Conservation (phyloP, 2,797 vertebrate genomes). For the Eulemur mongoz region DNA sequence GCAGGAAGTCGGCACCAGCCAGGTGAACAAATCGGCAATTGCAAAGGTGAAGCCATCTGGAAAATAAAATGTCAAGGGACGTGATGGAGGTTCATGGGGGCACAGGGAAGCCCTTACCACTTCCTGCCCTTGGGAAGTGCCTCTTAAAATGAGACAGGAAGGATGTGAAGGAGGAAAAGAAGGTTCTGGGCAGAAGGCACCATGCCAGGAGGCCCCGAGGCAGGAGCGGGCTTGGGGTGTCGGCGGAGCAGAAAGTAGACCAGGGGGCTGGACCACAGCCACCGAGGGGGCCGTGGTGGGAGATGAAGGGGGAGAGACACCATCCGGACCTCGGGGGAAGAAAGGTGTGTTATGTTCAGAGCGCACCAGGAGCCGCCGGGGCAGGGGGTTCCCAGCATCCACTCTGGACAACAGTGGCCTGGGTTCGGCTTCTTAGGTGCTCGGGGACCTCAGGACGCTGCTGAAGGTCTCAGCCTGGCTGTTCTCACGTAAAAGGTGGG, state of each 20-base stretch:
- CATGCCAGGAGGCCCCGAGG: fast-evolving
- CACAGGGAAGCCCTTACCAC: neutral
- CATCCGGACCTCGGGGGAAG: neutral
- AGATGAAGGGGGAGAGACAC: neutral
- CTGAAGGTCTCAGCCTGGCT: neutral
- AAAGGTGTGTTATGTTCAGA: neutral
- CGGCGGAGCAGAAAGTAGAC: neutral
- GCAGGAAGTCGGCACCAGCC: neutral
- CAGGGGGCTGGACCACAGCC: neutral
- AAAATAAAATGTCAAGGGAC: neutral
- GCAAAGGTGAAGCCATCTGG: neutral
- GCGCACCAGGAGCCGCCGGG: fast-evolving
- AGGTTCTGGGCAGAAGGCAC: neutral
- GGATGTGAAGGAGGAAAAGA: neutral
- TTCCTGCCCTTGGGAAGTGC: neutral
- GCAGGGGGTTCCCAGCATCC: neutral
- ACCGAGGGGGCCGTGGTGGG: neutral
- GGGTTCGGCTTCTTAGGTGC: neutral
- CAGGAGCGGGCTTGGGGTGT: neutral
- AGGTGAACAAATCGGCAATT: neutral
- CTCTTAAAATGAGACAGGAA: neutral
- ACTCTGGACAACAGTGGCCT: fast-evolving
- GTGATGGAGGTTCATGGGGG: neutral
- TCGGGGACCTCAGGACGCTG: neutral
- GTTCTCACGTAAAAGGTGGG: neutral